phyloP scores from a whole-genome alignment of 2,797 vertebrate species.

The Cyprinodon diabolis region DNA sequence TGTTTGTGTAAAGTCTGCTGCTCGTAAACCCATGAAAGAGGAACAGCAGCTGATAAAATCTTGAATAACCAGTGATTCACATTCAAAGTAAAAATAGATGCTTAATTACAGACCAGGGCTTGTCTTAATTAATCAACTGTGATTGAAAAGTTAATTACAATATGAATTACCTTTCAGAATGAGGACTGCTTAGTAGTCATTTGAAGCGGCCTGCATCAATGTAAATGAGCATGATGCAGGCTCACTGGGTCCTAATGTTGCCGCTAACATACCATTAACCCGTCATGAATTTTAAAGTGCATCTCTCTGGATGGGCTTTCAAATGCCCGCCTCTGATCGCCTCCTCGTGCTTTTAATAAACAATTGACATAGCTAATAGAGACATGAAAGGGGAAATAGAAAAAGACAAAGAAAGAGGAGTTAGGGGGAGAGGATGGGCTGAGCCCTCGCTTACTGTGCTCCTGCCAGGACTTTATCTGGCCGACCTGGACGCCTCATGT shows the following conservation, averaged over 20 bases:
- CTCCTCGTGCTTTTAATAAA: conserved; percentile 79
- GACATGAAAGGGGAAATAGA: conserved; percentile 76
- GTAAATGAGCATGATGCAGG: conserved; percentile 71
- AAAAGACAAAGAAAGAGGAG: conserved; percentile 31
- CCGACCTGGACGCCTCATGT: conserved; percentile 20
- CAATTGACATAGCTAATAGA: conserved; percentile 83
- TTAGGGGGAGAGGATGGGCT: conserved; percentile 14
- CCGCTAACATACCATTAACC: conserved; percentile 85
- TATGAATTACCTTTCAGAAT: conserved; percentile 85
- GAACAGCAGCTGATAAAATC: conserved; percentile 46
- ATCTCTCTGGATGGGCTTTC: conserved; percentile 70
- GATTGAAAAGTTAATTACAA: conserved; percentile 89
- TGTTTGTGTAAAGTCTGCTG: conserved; percentile 25
- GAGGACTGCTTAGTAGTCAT: conserved; percentile 83
- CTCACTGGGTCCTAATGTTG: conserved; percentile 74
- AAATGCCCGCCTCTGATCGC: conserved; percentile 67
- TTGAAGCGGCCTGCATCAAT: conserved; percentile 83
- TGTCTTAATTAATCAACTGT: conserved; percentile 86
- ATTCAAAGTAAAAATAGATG: conserved; percentile 80
- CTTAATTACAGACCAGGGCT: conserved; percentile 82
- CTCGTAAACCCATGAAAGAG: conserved; percentile 31
- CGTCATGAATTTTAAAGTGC: conserved; percentile 83
- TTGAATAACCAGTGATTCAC: conserved; percentile 70
- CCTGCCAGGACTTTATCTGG: conserved; percentile 49
- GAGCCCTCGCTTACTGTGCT: conserved; percentile 38